Percentiles rank a stretch among this genome's conserved stretches.
Conservation (phyloP, 2,888 invertebrate species). For the Suillia variegata region DNA sequence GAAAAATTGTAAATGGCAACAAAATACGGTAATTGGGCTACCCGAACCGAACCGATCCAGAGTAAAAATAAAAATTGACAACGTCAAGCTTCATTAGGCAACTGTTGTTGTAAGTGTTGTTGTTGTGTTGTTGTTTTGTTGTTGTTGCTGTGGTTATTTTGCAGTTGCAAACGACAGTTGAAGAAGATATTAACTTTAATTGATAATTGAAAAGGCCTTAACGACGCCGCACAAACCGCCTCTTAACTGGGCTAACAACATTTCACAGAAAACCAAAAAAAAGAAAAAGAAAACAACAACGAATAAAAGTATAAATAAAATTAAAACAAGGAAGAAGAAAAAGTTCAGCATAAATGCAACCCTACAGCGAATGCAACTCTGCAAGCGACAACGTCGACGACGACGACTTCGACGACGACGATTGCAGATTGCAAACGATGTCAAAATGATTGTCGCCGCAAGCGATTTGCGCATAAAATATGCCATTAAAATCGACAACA, state of each 20-base stretch:
- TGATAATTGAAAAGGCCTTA: constrained; percentile 1
- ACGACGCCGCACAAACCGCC: background rate
- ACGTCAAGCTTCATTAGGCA: background rate
- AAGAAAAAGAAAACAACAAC: no score
- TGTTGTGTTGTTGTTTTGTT: no score
- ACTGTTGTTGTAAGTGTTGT: no score
- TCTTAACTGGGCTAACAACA: background rate
- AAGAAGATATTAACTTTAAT: constrained; percentile 7
- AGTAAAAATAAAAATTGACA: background rate
- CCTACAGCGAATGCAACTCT: no score
- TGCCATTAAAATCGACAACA: constrained; percentile 31
- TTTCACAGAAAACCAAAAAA: no score
- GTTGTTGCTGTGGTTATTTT: background rate
- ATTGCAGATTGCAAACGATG: background rate
- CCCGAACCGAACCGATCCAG: background rate
- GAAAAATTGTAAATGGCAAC: no score
- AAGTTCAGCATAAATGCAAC: no score
- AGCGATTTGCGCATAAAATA: background rate
- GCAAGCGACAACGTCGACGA: no score
- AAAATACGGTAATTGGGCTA: no score
- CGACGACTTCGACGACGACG: no score
- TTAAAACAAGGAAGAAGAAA: no score
- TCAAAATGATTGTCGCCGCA: constrained; percentile 6
- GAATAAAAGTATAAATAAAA: no score
- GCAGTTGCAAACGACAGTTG: background rate